These are phyloP conservation scores for Sepioteuthis lessoniana DNA, from an alignment of 2,888 invertebrate species.

Conservation along the genomic window DNA sequence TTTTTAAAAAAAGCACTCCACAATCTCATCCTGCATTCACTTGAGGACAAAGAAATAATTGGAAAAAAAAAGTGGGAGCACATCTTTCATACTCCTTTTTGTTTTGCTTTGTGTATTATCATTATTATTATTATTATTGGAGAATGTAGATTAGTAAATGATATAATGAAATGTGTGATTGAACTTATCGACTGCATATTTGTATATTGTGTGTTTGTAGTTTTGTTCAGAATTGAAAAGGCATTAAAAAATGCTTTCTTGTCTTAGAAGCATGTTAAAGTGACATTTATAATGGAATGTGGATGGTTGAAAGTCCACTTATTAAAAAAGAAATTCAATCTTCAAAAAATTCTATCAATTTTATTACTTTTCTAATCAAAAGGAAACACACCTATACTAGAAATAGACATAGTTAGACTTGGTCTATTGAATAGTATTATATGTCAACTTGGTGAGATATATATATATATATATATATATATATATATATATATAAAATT, in stretches of 20 bases:
- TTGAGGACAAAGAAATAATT: background rate
- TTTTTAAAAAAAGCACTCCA: background rate
- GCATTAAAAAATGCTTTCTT: background rate
- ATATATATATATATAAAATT: background rate
- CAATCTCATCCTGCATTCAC: slow-evolving; percentile 9
- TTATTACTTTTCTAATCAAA: background rate
- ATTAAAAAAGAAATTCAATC: background rate
- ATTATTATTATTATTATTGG: background rate
- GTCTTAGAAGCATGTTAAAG: background rate
- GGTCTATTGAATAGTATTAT: background rate
- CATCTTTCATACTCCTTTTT: no score
- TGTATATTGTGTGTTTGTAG: background rate
- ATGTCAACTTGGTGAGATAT: background rate
- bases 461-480: background rate
- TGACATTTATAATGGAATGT: background rate
- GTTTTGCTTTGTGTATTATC: background rate
- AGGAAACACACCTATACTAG: background rate
- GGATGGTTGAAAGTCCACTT: background rate
- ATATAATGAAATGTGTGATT: background rate
- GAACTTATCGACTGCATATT: background rate
- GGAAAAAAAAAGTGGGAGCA: no score
- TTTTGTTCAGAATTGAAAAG: background rate
- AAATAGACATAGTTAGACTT: background rate
- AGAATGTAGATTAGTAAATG: background rate
- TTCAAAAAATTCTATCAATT: background rate